Conservation (phyloP, 1,140 invertebrate genomes). For the Philotrypesis tridentata region DNA sequence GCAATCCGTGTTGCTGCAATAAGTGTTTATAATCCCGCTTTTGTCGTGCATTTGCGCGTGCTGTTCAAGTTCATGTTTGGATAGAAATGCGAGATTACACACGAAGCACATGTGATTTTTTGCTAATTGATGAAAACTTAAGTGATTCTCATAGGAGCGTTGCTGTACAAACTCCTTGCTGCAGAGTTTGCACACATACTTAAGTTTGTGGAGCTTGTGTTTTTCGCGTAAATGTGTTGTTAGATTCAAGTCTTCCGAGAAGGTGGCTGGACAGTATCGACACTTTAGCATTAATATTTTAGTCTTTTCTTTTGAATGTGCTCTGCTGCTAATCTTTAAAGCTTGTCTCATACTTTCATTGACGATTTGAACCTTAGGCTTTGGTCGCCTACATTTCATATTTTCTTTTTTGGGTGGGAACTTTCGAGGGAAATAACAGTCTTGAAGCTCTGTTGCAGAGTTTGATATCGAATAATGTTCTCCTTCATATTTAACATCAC, state of each 20-base stretch:
- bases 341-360: conserved; percentile 46
- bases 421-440: conserved; percentile 38
- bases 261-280: conserved; percentile 27
- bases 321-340: conserved; percentile 34
- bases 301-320: conserved; percentile 18
- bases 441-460: conserved; percentile 37
- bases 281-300: conserved; percentile 38
- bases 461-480: conserved; percentile 32
- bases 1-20: conserved; percentile 26
- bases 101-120: conserved; percentile 48
- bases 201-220: conserved; percentile 43
- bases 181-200: conserved; percentile 46
- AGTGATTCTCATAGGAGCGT: conserved; percentile 42
- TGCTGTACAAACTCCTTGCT: conserved; percentile 44
- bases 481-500: conserved; percentile 35
- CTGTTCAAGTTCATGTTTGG: conserved; percentile 44
- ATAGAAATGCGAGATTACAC: conserved; percentile 46
- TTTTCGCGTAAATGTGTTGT: conserved; percentile 38
- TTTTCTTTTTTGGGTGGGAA: conserved; percentile 42
- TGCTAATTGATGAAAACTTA: conserved; percentile 42
- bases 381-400: conserved; percentile 25
- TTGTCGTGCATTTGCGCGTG: conserved; percentile 39
- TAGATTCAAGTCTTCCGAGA: conserved; percentile 28
- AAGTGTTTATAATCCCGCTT: conserved; percentile 43
- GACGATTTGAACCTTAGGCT: conserved; percentile 41